These are phyloP conservation scores for Willowsia nigromaculata DNA, from an alignment of 2,888 invertebrate genomes.

Conservation along the genomic window DNA sequence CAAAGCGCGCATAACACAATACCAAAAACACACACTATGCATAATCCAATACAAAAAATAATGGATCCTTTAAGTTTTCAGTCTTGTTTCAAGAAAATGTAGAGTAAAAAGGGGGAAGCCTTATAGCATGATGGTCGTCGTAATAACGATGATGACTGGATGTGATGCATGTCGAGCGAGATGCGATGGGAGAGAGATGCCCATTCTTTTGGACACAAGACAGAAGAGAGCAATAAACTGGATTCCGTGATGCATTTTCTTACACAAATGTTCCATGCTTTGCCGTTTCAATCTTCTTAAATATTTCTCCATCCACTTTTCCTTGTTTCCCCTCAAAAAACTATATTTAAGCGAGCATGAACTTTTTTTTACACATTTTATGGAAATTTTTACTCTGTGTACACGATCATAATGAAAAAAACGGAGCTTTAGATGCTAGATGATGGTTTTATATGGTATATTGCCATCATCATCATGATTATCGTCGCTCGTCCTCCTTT, in stretches of 20 bases:
- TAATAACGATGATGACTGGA: conserved; percentile 20
- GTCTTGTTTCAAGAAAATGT: neutral
- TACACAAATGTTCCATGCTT: neutral
- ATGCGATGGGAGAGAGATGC: neutral
- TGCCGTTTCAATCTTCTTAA: neutral
- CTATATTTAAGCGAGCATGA: neutral
- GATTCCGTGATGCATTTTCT: conserved; percentile 40
- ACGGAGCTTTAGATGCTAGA: neutral
- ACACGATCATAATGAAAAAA: neutral
- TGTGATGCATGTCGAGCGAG: neutral
- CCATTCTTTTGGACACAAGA: conserved; percentile 41
- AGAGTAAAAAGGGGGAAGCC: neutral
- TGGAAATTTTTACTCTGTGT: neutral
- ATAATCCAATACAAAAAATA: neutral
- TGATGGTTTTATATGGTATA: neutral
- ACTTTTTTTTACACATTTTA: neutral
- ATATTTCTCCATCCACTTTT: neutral
- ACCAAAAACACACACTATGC: too few relatives aligned
- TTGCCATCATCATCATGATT: neutral
- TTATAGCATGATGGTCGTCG: neutral
- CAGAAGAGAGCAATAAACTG: conserved; percentile 47
- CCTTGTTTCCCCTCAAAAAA: neutral
- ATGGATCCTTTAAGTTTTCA: neutral
- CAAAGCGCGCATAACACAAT: neutral
- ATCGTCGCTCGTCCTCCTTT: neutral